These are phyloP conservation scores for Molossus molossus DNA, from an alignment of 2,797 vertebrate genomes.

Conservation along the genomic window DNA sequence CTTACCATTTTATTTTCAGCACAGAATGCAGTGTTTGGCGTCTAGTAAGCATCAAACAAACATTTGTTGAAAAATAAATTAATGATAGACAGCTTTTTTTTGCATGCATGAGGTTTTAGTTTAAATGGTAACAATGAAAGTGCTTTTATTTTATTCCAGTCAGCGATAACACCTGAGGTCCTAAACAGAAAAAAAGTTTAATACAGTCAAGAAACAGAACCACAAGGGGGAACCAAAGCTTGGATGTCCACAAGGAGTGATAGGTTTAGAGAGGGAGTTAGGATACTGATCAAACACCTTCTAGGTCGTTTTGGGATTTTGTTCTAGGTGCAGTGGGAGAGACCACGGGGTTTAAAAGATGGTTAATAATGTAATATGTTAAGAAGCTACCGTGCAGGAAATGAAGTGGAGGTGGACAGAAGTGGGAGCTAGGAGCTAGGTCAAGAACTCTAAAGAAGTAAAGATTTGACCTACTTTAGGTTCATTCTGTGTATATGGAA, in stretches of 20 bases:
- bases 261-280: background rate
- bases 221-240: background rate
- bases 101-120: background rate
- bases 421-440: background rate
- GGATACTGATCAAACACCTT: background rate
- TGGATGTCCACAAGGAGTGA: background rate
- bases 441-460: background rate
- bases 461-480: background rate
- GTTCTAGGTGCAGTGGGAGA: background rate
- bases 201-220: background rate
- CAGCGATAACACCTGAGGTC: background rate
- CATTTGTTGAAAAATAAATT: background rate
- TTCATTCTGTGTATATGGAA: background rate
- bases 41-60: background rate
- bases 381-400: background rate
- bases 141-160: background rate
- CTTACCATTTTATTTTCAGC: background rate
- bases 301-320: background rate
- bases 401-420: background rate
- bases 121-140: background rate
- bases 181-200: background rate
- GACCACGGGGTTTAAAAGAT: background rate
- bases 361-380: background rate
- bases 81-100: background rate
- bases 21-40: background rate